Percentiles rank a stretch among this genome's conserved stretches.
phyloP scores from a whole-genome alignment of 2,888 invertebrate species.

The Gastracanthus pulcherrimus region DNA sequence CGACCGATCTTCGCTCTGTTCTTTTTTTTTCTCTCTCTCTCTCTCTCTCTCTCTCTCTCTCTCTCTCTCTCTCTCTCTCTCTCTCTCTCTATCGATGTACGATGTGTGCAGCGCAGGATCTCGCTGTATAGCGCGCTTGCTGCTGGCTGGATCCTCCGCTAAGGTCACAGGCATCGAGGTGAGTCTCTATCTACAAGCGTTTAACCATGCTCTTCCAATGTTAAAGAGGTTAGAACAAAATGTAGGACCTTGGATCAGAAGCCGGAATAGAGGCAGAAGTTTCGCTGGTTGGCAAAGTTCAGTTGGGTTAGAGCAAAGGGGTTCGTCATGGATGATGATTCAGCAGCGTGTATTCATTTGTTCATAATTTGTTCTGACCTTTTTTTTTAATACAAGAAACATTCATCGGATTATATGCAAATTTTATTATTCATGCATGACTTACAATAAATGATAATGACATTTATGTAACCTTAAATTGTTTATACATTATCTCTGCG shows the following conservation, averaged over 20 bases:
- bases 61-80: no score
- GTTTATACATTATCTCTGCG: background rate
- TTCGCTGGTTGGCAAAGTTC: background rate
- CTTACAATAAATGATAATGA: background rate
- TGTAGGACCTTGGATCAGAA: background rate
- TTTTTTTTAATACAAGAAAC: background rate
- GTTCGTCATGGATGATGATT: background rate
- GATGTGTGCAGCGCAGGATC: no score
- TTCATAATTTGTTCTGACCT: background rate
- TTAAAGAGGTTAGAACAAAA: background rate
- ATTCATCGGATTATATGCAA: background rate
- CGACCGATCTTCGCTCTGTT: background rate
- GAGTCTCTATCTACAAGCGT: background rate
- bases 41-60: no score
- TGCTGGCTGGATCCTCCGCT: no score
- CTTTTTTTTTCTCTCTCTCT: constrained; percentile 7
- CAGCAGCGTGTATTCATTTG: background rate
- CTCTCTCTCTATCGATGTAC: no score
- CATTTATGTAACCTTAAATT: background rate
- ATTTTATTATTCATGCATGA: background rate
- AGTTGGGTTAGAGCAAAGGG: background rate
- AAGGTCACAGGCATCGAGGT: constrained; percentile 2
- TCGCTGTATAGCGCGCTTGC: no score
- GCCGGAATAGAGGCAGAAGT: background rate
- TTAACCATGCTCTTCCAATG: no score